A percentile compares a stretch with the other conserved stretches of the same genome.
These are phyloP conservation scores for Naso thynnoides DNA, from an alignment of 2,797 vertebrate species.

Conservation along the genomic window DNA sequence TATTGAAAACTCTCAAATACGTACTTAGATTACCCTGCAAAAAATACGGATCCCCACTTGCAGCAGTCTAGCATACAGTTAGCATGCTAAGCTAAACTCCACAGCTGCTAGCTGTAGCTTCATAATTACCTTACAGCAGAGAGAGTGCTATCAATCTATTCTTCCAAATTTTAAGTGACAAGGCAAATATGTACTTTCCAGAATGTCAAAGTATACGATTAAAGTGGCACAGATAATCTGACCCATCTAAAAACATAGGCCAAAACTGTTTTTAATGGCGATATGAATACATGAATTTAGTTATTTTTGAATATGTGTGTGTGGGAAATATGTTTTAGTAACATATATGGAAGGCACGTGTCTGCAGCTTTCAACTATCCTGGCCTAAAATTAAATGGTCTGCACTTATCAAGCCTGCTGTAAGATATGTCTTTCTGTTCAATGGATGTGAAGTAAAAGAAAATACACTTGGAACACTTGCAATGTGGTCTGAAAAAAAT, in stretches of 20 bases:
- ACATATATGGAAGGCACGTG: conserved; percentile 71
- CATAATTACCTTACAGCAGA: neutral
- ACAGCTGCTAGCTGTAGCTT: neutral
- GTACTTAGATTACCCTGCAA: neutral
- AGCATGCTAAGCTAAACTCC: too few species aligned
- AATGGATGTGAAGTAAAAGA: conserved; percentile 12
- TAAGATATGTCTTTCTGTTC: conserved; percentile 32
- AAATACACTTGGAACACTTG: conserved; percentile 29
- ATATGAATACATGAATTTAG: conserved; percentile 6
- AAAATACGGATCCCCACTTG: too few species aligned
- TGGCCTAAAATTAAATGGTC: conserved; percentile 22
- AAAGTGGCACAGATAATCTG: neutral
- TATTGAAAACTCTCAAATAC: neutral
- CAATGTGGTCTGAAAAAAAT: conserved; percentile 27
- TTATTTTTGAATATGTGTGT: conserved; percentile 14
- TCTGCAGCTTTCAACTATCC: conserved; percentile 48
- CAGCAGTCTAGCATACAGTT: too few species aligned
- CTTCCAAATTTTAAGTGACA: neutral
- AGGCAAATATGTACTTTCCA: neutral
- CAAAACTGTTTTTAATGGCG: conserved; percentile 10
- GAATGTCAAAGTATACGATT: neutral
- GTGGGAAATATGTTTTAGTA: conserved; percentile 33
- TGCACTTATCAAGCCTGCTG: conserved; percentile 33
- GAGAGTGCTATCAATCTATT: neutral
- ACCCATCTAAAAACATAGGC: neutral